Conservation (phyloP, 2,113 vertebrate genomes). For the Butorides virescens region DNA sequence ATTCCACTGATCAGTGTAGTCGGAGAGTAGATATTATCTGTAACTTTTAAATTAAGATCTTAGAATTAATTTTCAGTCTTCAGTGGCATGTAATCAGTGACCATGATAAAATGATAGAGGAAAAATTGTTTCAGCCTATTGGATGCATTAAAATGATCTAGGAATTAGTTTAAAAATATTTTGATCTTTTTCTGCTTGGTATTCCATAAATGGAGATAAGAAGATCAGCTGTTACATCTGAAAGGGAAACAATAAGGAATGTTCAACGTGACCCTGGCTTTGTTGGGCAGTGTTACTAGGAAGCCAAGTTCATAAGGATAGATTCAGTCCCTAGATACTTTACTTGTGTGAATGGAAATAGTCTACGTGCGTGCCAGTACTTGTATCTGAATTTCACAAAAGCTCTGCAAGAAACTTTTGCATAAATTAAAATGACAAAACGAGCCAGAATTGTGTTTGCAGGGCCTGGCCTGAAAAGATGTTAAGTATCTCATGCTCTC, state of each 20-base stretch:
- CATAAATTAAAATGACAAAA: conserved; percentile 3
- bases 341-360: conserved; percentile 25
- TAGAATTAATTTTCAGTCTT: not conserved
- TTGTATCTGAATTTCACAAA: not conserved
- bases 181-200: not conserved
- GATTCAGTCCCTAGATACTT: conserved; percentile 37
- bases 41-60: conserved; percentile 19
- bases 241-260: not conserved
- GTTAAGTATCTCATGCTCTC: not conserved
- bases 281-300: conserved; percentile 43
- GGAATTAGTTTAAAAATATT: not conserved
- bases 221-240: not conserved
- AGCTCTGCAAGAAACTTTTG: not conserved
- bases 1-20: not conserved
- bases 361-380: not conserved
- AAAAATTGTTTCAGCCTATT: not conserved
- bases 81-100: not conserved
- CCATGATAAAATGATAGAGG: not conserved
- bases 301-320: conserved; percentile 42
- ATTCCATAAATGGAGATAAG: not conserved
- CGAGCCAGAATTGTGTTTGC: not conserved
- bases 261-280: not conserved
- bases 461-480: not conserved
- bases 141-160: not conserved
- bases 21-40: not conserved